Percentiles rank a stretch among this genome's conserved stretches.
phyloP scores from a whole-genome alignment of 1,140 invertebrate genomes.

The Leguminivora glycinivorella region DNA sequence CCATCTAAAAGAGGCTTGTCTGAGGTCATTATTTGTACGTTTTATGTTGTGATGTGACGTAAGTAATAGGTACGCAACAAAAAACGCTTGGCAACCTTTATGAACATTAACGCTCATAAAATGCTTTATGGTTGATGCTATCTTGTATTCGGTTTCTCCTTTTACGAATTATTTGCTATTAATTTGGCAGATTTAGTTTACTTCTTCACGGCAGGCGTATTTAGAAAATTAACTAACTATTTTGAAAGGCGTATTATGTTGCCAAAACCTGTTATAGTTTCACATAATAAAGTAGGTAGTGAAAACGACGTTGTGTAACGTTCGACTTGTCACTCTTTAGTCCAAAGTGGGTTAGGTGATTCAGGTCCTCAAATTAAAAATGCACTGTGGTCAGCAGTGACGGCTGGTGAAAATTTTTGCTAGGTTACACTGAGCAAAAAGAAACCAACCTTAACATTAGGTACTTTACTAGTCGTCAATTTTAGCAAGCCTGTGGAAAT shows the following conservation, averaged over 20 bases:
- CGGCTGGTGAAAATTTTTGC: too few species aligned
- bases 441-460: too few species aligned
- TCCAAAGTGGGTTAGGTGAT: not conserved
- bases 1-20: not conserved
- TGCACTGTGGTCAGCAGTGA: not conserved
- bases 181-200: not conserved
- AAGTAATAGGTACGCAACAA: slow-evolving; percentile 5
- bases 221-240: not conserved
- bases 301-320: slow-evolving; percentile 12
- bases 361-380: slow-evolving; percentile 10
- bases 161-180: not conserved
- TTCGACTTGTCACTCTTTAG: slow-evolving; percentile 3
- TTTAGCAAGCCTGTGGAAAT: too few species aligned
- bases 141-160: not conserved
- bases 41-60: slow-evolving; percentile 12
- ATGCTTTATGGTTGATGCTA: not conserved
- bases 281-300: not conserved
- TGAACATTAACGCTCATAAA: not conserved
- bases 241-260: not conserved
- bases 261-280: slow-evolving; percentile 6
- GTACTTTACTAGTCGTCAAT: too few species aligned
- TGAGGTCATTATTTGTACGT: not conserved
- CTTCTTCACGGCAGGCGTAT: not conserved
- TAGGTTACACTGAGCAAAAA: too few species aligned
- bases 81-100: not conserved